Base-by-base conservation (phyloP, 37 sponge, comb jelly and placozoan species). In the Axinella damicornis region DNA sequence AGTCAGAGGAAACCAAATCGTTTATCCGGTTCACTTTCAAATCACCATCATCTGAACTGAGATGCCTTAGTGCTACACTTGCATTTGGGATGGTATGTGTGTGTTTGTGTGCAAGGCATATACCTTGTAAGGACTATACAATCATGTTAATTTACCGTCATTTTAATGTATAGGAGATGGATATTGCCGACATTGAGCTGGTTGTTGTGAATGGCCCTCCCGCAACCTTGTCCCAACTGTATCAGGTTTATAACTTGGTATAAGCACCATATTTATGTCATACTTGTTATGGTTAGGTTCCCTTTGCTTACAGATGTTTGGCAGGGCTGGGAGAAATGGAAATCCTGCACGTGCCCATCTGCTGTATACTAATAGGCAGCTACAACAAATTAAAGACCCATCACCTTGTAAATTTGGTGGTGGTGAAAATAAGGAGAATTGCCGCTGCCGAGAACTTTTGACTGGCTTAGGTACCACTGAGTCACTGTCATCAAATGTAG, bases 191-290 rank as follows among this genome's bases (percentile, higher is more conserved):
- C 46, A 46, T 46, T 46, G 46, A 46, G 46, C 46, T 75, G 20
- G 76, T 75, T 55, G 28, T 75, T 57, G 59, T 75, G 9, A 55
- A 75, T 57, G 59, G 76, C 35, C 31, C 76, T 31, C 76, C 76
- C 2, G 30, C 22, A 27, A 32, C 34, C 18, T 24, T 75, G 18
- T 31, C 30, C 5, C 59, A 75, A 27, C 20, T 75, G 33, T 31
- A 75, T 75, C 76, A 75, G 76, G 76, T 75, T 55, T 28, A 21
- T 46, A 46, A 31, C 6, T 46, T 46, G 9, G 6, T 46, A 15
- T 56, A 27, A 61, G 14, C 12, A 19, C 37, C 21, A 21, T 46
- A 71, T 38, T 19, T 35, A 69, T 69, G 11, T 71, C 33, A 38
- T 25, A 30, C 30, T 67, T 46, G 22, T 46, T 38, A 41, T 46